These are phyloP conservation scores for Microtus agrestis DNA, from an alignment of 2,797 vertebrate species.

Conservation along the genomic window DNA sequence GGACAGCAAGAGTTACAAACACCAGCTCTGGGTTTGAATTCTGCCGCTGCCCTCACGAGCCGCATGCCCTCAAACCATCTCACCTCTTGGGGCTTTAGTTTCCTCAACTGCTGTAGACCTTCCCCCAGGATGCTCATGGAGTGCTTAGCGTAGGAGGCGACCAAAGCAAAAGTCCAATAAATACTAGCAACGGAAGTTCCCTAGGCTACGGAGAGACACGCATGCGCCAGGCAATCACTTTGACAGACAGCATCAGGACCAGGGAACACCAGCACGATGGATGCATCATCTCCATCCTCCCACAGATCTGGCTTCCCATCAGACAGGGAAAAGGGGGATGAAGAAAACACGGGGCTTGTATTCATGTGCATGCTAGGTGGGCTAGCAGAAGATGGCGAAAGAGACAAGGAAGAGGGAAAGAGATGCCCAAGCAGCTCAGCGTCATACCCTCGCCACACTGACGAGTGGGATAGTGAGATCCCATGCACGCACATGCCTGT, in stretches of 20 bases:
- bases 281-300: neutral
- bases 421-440: neutral
- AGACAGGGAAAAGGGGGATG: neutral
- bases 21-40: slow-evolving; percentile 15
- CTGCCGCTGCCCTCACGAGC: slow-evolving; percentile 18
- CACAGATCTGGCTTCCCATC: neutral
- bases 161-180: slow-evolving; percentile 10
- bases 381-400: neutral
- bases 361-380: accelerated
- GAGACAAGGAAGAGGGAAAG: neutral
- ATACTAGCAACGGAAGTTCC: neutral
- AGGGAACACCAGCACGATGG: neutral
- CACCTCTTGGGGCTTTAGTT: neutral
- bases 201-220: neutral
- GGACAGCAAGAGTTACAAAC: neutral
- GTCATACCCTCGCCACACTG: neutral
- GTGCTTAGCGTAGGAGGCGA: neutral
- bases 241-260: neutral
- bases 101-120: neutral
- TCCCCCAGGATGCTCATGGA: neutral
- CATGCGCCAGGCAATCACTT: neutral
- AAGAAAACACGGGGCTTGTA: neutral
- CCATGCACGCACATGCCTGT: neutral
- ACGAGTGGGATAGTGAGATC: neutral
- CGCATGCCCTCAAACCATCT: slow-evolving; percentile 28